Evolutionary conservation across 2,113 vertebrate genomes (phyloP), one percentile per base, ranked within the genome.

Genomic region (Pachypanchax playfairii): DNA sequence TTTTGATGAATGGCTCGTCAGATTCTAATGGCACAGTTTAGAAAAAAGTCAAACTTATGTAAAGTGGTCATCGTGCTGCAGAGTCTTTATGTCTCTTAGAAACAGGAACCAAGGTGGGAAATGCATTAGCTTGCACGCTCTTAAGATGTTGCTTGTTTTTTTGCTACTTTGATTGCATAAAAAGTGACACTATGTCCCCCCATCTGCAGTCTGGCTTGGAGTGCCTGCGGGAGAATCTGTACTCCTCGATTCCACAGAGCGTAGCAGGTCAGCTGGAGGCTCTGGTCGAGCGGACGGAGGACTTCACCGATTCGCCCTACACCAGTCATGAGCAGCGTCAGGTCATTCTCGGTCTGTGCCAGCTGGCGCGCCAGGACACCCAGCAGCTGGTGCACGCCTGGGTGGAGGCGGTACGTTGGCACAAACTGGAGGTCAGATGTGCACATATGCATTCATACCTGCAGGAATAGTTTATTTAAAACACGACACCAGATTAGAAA

Each of bases 301-400:
- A 98, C 83, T 99, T 99, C 86, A 99, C 97, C 0, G 97, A 99
- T 75, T 99, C 96, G 47, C 94, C 97, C 46, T 98, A 98, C 88
- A 99, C 96, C 84, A 95, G 94, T 83, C 97, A 99, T 10, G 96
- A 98, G 87, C 95, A 95, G 89, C 91, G 97, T 59, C 95, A 98
- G 68, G 93, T 87, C 71, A 98, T 99, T 83, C 86, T 99, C 72
- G 93, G 93, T 54, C 82, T 98, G 80, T 95, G 94, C 68, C 92
- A 94, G 70, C 92, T 93, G 80, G 90, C 92, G 22, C 93, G 93
- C 76, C 91, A 90, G 86, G 96, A 97, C 53, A 85, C 96, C 77
- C 93, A 95, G 85, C 94, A 96, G 90, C 91, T 98, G 87, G 79
- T 94, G 82, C 91, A 93, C 47, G 89, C 91, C 76, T 98, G 95